A percentile compares a stretch with the other conserved stretches of the same genome.
These are phyloP conservation scores for Myzus persicae DNA, from an alignment of 1,140 invertebrate genomes.

Conservation along the genomic window DNA sequence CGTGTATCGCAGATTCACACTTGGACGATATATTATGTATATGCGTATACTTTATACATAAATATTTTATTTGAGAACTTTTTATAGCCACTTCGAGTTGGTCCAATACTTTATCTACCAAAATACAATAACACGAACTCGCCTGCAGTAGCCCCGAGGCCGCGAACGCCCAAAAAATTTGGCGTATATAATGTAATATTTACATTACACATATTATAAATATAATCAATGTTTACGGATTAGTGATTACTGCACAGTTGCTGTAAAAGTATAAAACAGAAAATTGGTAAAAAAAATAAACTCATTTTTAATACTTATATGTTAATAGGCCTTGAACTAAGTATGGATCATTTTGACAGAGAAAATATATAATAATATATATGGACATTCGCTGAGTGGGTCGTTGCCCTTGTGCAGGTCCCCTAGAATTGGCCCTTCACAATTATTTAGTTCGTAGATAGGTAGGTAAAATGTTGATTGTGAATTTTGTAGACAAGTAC, in stretches of 20 bases:
- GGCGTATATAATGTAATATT: background rate
- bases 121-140: background rate
- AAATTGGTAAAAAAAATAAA: background rate
- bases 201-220: background rate
- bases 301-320: background rate
- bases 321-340: background rate
- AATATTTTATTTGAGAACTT: constrained; percentile 35
- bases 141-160: background rate
- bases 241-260: background rate
- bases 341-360: background rate
- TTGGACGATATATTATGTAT: background rate
- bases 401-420: background rate
- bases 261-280: background rate
- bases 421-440: background rate
- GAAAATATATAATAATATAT: no score
- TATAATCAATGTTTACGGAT: background rate
- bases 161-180: background rate
- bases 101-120: background rate
- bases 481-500: no score
- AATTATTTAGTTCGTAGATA: no score
- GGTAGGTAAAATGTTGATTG: no score
- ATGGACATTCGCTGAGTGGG: background rate
- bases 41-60: background rate
- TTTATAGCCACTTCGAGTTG: constrained; percentile 3
- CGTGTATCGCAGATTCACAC: background rate